A percentile compares a stretch with the other conserved stretches of the same genome.
phyloP scores from a whole-genome alignment of 2,113 vertebrate genomes.

The Cranoglanis bouderius region DNA sequence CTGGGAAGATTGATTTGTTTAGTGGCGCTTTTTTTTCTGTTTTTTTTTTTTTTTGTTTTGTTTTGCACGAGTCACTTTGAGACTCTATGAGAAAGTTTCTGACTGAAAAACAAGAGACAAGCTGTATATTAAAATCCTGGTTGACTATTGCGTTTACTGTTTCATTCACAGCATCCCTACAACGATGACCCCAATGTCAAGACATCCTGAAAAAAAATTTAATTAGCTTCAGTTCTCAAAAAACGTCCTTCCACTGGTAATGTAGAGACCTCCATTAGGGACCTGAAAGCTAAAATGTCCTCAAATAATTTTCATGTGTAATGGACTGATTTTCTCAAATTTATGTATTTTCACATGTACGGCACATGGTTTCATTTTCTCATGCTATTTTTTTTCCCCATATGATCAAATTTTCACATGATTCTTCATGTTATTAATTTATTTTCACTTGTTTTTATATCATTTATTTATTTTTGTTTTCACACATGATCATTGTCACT shows the following conservation, averaged over 20 bases:
- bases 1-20: constrained; percentile 18
- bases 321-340: no score
- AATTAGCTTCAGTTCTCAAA: neutral
- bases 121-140: neutral
- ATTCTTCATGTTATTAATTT: no score
- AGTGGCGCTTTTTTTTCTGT: neutral
- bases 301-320: neutral
- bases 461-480: no score
- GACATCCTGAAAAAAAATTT: neutral
- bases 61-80: neutral
- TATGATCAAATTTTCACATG: no score
- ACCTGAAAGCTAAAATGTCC: neutral
- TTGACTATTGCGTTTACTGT: neutral
- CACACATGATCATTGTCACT: no score
- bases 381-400: no score
- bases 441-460: no score
- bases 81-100: neutral
- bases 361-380: no score
- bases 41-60: neutral
- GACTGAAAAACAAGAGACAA: neutral
- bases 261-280: no score
- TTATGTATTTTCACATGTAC: no score
- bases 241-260: neutral
- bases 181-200: neutral
- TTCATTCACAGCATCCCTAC: neutral